phyloP scores from a whole-genome alignment of 2,113 vertebrate species.

The Stegastes partitus region DNA sequence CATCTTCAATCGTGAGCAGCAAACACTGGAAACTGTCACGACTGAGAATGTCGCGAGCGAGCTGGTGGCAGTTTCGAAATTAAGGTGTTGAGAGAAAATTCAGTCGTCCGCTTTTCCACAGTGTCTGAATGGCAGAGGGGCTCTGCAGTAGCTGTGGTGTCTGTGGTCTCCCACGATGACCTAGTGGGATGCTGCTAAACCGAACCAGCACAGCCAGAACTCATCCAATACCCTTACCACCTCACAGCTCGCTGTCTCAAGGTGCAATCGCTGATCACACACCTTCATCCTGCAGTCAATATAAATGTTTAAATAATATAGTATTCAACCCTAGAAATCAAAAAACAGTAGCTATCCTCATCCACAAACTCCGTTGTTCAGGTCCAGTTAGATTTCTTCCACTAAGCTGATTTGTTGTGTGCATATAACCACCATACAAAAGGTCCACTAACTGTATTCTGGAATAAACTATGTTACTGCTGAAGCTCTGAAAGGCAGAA shows the following conservation, averaged over 20 bases:
- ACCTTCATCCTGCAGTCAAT: neutral
- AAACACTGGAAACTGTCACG: slow-evolving; percentile 68
- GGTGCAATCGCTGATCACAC: neutral
- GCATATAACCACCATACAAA: too few species aligned
- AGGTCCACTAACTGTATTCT: too few species aligned
- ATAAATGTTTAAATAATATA: too few species aligned
- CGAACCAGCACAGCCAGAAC: slow-evolving; percentile 50
- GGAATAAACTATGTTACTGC: too few species aligned
- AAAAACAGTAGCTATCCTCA: too few species aligned
- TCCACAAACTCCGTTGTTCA: too few species aligned
- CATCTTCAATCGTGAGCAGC: slow-evolving; percentile 57
- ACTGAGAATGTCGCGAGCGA: slow-evolving; percentile 2
- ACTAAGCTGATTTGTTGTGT: too few species aligned
- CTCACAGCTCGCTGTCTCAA: slow-evolving; percentile 21
- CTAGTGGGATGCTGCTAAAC: slow-evolving; percentile 53
- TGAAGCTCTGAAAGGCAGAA: too few species aligned
- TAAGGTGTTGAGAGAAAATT: slow-evolving; percentile 62
- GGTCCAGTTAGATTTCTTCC: too few species aligned
- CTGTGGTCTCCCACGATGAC: slow-evolving; percentile 68
- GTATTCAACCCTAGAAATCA: too few species aligned
- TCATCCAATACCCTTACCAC: slow-evolving; percentile 16
- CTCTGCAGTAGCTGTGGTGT: slow-evolving; percentile 65
- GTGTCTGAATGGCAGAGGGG: slow-evolving; percentile 50
- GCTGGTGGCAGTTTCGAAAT: slow-evolving; percentile 56
- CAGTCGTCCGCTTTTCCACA: slow-evolving; percentile 54